phyloP scores from a whole-genome alignment of 2,113 vertebrate species.

The Istiophorus platypterus region DNA sequence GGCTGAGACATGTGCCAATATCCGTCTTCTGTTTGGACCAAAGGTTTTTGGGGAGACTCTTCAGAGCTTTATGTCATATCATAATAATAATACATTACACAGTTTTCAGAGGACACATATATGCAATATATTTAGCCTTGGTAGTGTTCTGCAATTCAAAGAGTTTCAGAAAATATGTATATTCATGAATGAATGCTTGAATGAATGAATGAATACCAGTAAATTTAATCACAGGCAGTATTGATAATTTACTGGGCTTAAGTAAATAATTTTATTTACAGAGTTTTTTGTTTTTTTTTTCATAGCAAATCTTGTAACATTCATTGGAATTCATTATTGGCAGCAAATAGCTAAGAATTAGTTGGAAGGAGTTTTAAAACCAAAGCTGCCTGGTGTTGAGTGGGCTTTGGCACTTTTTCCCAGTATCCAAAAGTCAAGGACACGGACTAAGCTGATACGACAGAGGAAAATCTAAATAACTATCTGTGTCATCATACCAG shows the following conservation, averaged over 20 bases:
- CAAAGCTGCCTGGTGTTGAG: conserved; percentile 54
- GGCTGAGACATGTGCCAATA: conserved; percentile 35
- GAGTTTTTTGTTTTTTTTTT: background rate
- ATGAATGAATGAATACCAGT: background rate
- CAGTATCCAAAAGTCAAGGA: conserved; percentile 74
- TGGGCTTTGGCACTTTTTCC: conserved; percentile 63
- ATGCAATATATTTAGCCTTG: conserved; percentile 10
- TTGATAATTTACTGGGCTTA: conserved; percentile 1
- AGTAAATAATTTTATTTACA: background rate
- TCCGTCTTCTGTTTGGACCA: conserved; percentile 13
- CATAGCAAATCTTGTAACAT: background rate
- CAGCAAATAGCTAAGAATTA: conserved; percentile 54
- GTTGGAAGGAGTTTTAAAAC: conserved; percentile 61
- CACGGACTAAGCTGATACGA: conserved; percentile 56
- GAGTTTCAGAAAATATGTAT: background rate
- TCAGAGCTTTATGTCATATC: conserved; percentile 32
- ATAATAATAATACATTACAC: conserved; percentile 23
- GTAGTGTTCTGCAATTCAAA: conserved; percentile 8
- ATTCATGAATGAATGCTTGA: background rate
- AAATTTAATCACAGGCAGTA: background rate
- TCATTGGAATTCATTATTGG: background rate
- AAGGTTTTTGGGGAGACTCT: conserved; percentile 13
- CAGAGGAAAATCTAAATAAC: conserved; percentile 74
- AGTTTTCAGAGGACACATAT: conserved; percentile 18
- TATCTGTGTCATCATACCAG: conserved; percentile 59